Base-by-base conservation (phyloP, 2,797 vertebrate genomes). In the Pitangus sulphuratus region DNA sequence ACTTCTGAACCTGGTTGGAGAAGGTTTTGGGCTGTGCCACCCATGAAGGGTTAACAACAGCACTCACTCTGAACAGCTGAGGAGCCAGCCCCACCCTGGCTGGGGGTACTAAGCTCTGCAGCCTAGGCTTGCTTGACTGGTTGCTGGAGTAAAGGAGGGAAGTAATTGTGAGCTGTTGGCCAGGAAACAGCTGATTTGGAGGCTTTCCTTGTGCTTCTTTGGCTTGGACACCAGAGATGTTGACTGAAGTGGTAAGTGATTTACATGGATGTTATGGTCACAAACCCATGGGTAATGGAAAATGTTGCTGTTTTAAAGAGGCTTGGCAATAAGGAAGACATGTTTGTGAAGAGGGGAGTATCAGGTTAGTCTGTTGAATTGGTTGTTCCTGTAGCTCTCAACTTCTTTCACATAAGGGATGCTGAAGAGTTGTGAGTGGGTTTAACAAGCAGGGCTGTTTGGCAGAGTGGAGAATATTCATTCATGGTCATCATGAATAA, bases 91-190 rank as follows among this genome's bases (percentile, higher is more conserved):
- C 20, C 35, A 54, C 26, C 11, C 14, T 37, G 28, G 30, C 25
- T 44, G 40, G 7, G n/a, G 31, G 54, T 68, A 33, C n/a, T 1
- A 61, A 57, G 11, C 15, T 42, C 40, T 64, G 22, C 22, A 56
- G 68, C 5, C 20, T 47, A 42, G 21, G 4, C 4, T 69, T 5
- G 1, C 2, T 9, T 44, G 9, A 2, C 5, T 21, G 25, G 9
- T 18, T 70, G 33, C 2, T 68, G 37, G 31, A 40, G 51, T 3
- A 28, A 33, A 70, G 15, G 5, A 26, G 18, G 3, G 10, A 42
- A 10, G 9, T 1, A 6, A 1, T 4, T 28, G 3, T 30, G 33
- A 4, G 13, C 28, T n/a, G 6, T 3, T 40, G 8, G 20, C 1
- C 6, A 25, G 20, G n/a, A 53, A 53, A 39, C 2, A 17, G n/a